Evolutionary conservation across 2,113 vertebrate genomes (phyloP).

Genomic region (Cromileptes altivelis): DNA sequence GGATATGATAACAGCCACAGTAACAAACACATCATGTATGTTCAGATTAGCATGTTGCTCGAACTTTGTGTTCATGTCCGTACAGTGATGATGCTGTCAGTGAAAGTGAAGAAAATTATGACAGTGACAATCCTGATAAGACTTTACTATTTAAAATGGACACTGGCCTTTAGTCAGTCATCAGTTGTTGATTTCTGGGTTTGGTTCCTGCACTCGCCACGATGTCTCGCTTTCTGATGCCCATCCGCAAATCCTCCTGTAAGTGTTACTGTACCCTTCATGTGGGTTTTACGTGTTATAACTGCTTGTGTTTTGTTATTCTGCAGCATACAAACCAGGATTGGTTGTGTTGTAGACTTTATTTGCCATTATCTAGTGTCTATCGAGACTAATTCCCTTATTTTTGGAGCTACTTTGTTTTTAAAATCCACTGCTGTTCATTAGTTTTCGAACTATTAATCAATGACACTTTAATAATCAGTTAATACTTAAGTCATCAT

Average conservation of each 20-base stretch:
- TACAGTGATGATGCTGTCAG: background rate
- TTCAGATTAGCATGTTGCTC: background rate
- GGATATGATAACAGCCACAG: background rate
- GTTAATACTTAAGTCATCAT: background rate
- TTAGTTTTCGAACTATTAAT: background rate
- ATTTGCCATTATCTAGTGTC: background rate
- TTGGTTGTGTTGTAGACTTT: background rate
- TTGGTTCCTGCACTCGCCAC: background rate
- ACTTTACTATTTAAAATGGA: background rate
- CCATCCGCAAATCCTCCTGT: slow-evolving; percentile 6
- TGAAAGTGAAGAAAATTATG: background rate
- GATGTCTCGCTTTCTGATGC: slow-evolving; percentile 15
- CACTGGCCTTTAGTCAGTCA: background rate
- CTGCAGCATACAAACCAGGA: background rate
- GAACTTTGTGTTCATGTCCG: background rate
- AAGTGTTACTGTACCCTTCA: background rate
- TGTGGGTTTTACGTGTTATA: background rate
- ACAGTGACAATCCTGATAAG: background rate
- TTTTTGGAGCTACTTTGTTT: background rate
- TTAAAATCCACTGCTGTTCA: background rate
- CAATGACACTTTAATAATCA: background rate
- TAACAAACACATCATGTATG: background rate
- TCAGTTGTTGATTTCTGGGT: background rate
- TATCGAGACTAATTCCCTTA: background rate
- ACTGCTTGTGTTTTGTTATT: background rate